Conservation (phyloP, 2,113 vertebrate species). For the Apeltes quadracus region DNA sequence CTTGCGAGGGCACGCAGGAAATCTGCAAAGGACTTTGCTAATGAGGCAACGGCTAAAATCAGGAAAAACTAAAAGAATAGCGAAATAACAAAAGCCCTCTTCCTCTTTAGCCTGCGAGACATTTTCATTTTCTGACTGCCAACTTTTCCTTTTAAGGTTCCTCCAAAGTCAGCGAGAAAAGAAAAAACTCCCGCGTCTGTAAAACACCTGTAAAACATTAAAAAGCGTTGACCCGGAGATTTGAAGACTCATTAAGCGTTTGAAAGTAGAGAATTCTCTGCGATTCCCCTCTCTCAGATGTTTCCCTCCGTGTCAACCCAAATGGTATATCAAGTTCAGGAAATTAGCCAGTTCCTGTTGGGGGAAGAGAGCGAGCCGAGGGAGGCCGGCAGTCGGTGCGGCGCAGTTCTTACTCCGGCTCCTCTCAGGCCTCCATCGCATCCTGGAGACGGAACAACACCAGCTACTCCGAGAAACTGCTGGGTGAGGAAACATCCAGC, state of each 20-base stretch:
- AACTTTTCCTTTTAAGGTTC: conserved; percentile 54
- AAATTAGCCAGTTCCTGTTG: conserved; percentile 83
- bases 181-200: conserved; percentile 36
- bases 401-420: conserved; percentile 39
- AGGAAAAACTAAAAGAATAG: not conserved
- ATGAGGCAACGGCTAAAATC: conserved; percentile 44
- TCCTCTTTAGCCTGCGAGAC: conserved; percentile 39
- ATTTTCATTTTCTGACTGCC: conserved; percentile 61
- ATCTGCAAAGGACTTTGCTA: conserved; percentile 35
- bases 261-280: conserved; percentile 59
- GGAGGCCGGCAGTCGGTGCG: conserved; percentile 50
- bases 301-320: conserved; percentile 68
- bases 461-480: conserved; percentile 14
- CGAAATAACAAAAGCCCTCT: not conserved
- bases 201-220: conserved; percentile 78
- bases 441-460: conserved; percentile 25
- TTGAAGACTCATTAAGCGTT: conserved; percentile 70
- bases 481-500: not conserved
- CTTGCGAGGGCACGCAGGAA: conserved; percentile 4
- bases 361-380: conserved; percentile 57
- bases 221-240: conserved; percentile 65
- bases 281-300: conserved; percentile 69
- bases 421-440: conserved; percentile 37
- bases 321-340: conserved; percentile 79
- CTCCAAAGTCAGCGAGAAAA: conserved; percentile 37